Percentiles rank a stretch among this genome's conserved stretches.
These are phyloP conservation scores for Eriocheir sinensis DNA, from an alignment of 1,140 invertebrate species.

Conservation along the genomic window DNA sequence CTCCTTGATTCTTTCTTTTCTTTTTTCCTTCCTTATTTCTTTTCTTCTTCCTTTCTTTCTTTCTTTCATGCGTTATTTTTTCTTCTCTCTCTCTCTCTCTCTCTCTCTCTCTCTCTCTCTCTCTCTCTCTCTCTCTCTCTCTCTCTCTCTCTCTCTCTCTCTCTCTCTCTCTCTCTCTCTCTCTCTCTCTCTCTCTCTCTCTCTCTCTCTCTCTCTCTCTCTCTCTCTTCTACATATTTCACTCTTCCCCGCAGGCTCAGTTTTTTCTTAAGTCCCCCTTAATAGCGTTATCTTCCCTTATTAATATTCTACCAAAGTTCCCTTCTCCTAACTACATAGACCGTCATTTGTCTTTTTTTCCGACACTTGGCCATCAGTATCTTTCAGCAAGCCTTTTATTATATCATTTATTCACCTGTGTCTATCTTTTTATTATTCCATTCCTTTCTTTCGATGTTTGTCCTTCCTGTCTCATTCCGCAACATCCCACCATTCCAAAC, in stretches of 20 bases:
- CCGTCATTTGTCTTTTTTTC: too few relatives aligned
- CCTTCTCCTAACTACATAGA: too few relatives aligned
- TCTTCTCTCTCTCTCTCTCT: not conserved
- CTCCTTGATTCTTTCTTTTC: not conserved
- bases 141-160: not conserved
- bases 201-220: too few relatives aligned
- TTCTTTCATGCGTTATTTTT: not conserved
- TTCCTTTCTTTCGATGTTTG: not conserved
- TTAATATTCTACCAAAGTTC: too few relatives aligned
- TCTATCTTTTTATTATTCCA: not conserved
- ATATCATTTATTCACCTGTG: too few relatives aligned
- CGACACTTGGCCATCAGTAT: too few relatives aligned
- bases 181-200: too few relatives aligned
- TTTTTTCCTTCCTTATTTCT: not conserved
- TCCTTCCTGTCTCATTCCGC: not conserved
- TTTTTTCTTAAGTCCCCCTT: too few relatives aligned
- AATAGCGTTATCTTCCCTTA: too few relatives aligned
- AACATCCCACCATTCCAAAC: not conserved
- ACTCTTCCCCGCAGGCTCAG: too few relatives aligned
- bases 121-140: constrained; percentile 52
- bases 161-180: not conserved
- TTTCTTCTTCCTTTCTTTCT: not conserved
- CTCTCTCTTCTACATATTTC: too few relatives aligned
- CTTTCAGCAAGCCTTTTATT: too few relatives aligned
- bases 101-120: constrained; percentile 49